Evolutionary conservation across 1,140 invertebrate species (phyloP).

Genomic region (Brachionus paranguensis): DNA sequence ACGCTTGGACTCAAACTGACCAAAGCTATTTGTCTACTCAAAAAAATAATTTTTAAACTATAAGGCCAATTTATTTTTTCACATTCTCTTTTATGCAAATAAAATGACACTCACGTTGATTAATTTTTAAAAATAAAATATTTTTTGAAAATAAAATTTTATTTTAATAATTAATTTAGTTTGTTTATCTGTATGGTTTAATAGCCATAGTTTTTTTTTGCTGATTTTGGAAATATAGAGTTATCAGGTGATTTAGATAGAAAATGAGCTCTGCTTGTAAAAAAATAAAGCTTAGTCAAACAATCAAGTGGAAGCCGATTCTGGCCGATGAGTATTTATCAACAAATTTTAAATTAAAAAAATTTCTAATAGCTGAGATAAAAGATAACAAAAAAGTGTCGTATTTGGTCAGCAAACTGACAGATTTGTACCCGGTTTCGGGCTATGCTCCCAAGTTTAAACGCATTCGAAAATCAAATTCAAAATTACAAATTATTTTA

Average conservation of each 20-base stretch:
- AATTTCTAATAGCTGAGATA: constrained; percentile 14
- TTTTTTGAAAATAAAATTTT: not conserved
- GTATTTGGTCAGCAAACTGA: not conserved
- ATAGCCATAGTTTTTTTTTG: not conserved
- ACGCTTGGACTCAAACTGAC: constrained; percentile 30
- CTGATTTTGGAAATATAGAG: not conserved
- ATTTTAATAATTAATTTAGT: not conserved
- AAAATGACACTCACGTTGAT: not conserved
- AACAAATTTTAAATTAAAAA: constrained; percentile 3
- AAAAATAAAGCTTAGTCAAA: not conserved
- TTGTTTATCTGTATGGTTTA: not conserved
- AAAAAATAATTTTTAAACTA: not conserved
- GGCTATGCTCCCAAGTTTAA: constrained; percentile 5
- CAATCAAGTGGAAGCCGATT: constrained; percentile 32
- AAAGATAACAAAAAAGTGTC: constrained; percentile 2
- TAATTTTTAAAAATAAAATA: not conserved
- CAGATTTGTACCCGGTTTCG: not conserved
- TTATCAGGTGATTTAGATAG: not conserved
- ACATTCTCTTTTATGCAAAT: not conserved
- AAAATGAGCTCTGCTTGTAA: constrained; percentile 13
- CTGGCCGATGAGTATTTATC: constrained; percentile 9
- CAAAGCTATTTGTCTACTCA: not conserved
- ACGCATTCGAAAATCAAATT: not conserved
- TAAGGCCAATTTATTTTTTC: not conserved
- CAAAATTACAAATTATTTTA: not conserved